phyloP scores from a whole-genome alignment of 2,113 vertebrate species.

The Hemicordylus capensis region DNA sequence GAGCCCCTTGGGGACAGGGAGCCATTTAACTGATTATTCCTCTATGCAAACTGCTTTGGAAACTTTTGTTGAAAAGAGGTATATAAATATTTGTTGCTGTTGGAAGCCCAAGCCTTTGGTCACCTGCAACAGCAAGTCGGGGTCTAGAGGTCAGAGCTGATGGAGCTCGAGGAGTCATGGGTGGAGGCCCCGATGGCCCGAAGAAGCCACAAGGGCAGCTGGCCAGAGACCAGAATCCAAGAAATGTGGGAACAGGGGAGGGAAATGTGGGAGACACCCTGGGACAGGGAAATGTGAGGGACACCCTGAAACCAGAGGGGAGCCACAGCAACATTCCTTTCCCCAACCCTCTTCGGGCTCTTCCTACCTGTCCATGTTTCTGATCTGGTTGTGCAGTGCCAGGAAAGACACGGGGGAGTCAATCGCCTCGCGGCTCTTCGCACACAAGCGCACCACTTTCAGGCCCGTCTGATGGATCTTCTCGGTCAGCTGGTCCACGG shows the following conservation, averaged over 20 bases:
- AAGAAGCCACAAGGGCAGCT: not conserved
- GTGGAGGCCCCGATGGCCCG: not conserved
- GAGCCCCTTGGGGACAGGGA: too few species aligned
- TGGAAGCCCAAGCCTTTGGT: too few species aligned
- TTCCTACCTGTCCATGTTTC: slow-evolving; percentile 97
- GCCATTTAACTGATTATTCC: too few species aligned
- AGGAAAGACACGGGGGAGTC: slow-evolving; percentile 97
- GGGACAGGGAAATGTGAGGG: too few species aligned
- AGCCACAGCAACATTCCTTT: fast-evolving
- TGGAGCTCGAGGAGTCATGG: too few species aligned
- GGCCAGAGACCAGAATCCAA: not conserved
- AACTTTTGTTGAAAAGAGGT: too few species aligned
- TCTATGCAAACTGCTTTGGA: too few species aligned
- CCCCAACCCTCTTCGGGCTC: fast-evolving
- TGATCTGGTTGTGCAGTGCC: slow-evolving; percentile 97
- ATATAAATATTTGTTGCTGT: too few species aligned
- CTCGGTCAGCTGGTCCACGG: slow-evolving; percentile 96
- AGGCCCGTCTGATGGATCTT: slow-evolving; percentile 98
- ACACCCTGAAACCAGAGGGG: not conserved
- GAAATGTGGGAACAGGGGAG: not conserved
- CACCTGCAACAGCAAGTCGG: not conserved
- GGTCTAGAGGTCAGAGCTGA: not conserved
- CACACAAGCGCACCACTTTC: slow-evolving; percentile 96
- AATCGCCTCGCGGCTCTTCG: slow-evolving; percentile 96
- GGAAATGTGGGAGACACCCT: too few species aligned